Base-by-base conservation (phyloP, 37 sponge, comb jelly and placozoan species). In the Crambe crambe region DNA sequence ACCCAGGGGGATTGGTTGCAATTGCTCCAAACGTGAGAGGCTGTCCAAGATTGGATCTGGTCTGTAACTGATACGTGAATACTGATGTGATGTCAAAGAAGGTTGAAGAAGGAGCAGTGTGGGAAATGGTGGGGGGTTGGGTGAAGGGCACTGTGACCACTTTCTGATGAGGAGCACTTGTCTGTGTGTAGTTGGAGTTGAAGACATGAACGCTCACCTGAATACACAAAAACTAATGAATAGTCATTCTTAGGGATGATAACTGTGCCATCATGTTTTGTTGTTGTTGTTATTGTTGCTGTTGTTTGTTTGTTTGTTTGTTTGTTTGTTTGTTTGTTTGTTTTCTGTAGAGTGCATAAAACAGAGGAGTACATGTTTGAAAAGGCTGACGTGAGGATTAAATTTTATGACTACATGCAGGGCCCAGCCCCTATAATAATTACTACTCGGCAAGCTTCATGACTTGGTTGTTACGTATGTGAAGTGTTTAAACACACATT, bases 161-260 rank as follows among this genome's bases (percentile, higher is more conserved):
- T 3, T 58, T 29, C 41, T 68, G 67, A 37, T 34, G 37, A 23
- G 51, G 39, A 31, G 74, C 29, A 23, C 54, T n/a, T 0, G 36
- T 59, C 27, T 80, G 25, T 37, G 75, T 59, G 60, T 81, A 87
- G 76, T 81, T 81, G 44, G 88, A 87, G 29, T 70, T 81, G 17
- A 35, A 26, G n/a, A 87, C 76, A 39, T 81, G 60, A 23, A 77
- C 83, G 61, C 88, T 87, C 0, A 87, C 65, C 88, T 87, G 35
- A 2, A 58, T 6, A 70, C 1, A 44, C 41, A 43, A 22, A n/a
- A 66, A 73, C 1, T 31, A 39, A 42, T 58, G n/a, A n/a, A n/a
- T n/a, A 18, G 44, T 9, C 10, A 15, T 58, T 30, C 4, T 20
- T 34, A 75, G n/a, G 21, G 60, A 30, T 58, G n/a, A n/a, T n/a